Conservation (phyloP, 2,113 vertebrate genomes). For the Chroicocephalus ridibundus region DNA sequence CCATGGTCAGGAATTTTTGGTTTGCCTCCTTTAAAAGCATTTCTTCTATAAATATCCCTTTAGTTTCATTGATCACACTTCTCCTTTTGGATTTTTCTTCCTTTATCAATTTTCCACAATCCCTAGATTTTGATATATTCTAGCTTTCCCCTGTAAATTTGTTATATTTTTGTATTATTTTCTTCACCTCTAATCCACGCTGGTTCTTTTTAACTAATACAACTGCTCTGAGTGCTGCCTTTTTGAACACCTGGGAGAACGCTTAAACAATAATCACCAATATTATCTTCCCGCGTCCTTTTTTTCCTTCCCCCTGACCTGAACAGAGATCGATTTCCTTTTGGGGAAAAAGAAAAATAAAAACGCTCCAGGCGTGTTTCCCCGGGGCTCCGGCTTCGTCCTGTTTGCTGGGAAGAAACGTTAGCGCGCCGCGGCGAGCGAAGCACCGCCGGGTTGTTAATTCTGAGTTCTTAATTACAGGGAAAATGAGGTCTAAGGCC, state of each 20-base stretch:
- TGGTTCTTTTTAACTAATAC: neutral
- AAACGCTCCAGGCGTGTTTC: neutral
- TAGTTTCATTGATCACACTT: neutral
- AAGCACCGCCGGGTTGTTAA: fast-evolving
- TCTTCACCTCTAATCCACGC: neutral
- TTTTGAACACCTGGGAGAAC: neutral
- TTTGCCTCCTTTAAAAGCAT: neutral
- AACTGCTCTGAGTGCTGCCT: neutral
- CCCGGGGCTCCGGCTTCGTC: neutral
- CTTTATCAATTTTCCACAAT: neutral
- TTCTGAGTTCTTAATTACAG: neutral
- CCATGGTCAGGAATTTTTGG: neutral
- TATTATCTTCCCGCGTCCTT: neutral
- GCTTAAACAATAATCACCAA: neutral
- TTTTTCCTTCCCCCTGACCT: neutral
- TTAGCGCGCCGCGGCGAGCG: fast-evolving
- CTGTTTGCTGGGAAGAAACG: neutral
- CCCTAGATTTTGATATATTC: neutral
- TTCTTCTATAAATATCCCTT: neutral
- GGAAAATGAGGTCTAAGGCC: neutral
- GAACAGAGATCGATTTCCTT: neutral
- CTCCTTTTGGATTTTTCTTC: neutral
- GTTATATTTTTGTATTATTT: too few species aligned
- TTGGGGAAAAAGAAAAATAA: too few species aligned
- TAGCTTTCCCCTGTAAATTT: neutral